Base-by-base conservation (phyloP, 2,888 invertebrate species). In the Mimumesa dahlbomi region DNA sequence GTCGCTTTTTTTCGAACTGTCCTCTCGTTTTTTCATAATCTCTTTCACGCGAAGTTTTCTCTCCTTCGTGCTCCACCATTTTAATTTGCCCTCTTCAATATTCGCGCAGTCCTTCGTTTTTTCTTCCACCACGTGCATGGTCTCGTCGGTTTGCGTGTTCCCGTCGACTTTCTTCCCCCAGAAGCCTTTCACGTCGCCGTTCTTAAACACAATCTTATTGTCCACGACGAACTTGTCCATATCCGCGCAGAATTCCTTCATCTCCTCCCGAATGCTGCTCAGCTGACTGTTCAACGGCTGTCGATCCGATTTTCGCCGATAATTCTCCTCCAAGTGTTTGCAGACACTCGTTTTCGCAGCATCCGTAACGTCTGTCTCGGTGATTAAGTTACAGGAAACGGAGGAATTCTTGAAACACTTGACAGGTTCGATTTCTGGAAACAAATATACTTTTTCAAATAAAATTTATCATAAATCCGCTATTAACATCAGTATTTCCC, bases 211-310 rank as follows among this genome's bases (percentile, higher is more conserved):
- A n/a, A 85, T 81, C 1, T 65, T 79, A 50, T 82, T 83, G 9
- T 83, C 75, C 14, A 64, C 67, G 7, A 77, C 68, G 45, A 85
- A 85, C 62, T 76, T 79, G 13, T 71, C 73, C 65, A 85, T 78
- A 14, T 53, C 70, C 0, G 45, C 43, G 54, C 79, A 81, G 53
- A 83, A 85, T 0, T 70, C 69, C 31, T 73, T 77, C 82, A 85
- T 84, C 3, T 78, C 82, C 14, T 73, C 70, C 6, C 84, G 82
- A 22, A 85, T 83, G 25, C 79, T 78, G 48, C 54, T 79, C 45
- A 84, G 34, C 48, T 77, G 75, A 14, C 43, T 53, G 13, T 61
- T 63, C 6, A 83, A 46, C 1, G 56, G 45, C 42, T 66, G 34
- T 0, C 43, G 25, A 6, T 61, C 58, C 0, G 21, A 34, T 34